These are phyloP conservation scores for Pipistrellus nathusii DNA, from an alignment of 2,797 vertebrate species.

Conservation along the genomic window DNA sequence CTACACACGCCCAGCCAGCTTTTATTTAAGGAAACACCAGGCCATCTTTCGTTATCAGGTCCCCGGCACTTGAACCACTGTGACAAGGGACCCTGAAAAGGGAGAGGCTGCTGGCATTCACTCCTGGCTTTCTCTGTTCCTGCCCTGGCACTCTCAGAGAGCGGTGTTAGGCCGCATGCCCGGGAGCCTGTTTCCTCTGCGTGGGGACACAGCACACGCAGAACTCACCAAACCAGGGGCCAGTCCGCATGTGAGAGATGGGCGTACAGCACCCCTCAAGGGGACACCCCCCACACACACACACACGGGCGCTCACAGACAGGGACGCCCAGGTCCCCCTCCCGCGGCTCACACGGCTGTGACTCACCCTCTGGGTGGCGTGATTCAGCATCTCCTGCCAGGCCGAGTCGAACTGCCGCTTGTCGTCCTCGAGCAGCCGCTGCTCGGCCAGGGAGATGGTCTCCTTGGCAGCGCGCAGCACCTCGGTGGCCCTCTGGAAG, in stretches of 20 bases:
- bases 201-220: not conserved
- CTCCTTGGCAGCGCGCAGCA: constrained; percentile 96
- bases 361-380: constrained; percentile 93
- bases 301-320: not conserved
- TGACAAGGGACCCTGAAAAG: not conserved
- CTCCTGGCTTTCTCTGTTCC: not conserved
- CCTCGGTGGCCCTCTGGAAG: constrained; percentile 96
- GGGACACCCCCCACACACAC: too few relatives aligned
- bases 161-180: not conserved
- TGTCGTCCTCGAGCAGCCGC: constrained; percentile 95
- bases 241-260: too few relatives aligned
- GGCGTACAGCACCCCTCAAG: too few relatives aligned
- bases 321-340: not conserved
- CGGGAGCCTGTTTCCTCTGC: not conserved
- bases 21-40: constrained; percentile 65
- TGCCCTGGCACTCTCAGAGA: not conserved
- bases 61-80: not conserved
- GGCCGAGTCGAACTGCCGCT: constrained; percentile 96
- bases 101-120: not conserved
- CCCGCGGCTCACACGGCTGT: accelerated
- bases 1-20: not conserved
- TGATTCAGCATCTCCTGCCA: constrained; percentile 99
- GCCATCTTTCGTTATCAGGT: constrained; percentile 5
- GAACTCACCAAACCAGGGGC: not conserved
- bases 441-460: constrained; percentile 97